Evolutionary conservation across 1,140 invertebrate genomes (phyloP), one percentile per base, ranked within the genome.

Genomic region (Gryllus bimaculatus): DNA sequence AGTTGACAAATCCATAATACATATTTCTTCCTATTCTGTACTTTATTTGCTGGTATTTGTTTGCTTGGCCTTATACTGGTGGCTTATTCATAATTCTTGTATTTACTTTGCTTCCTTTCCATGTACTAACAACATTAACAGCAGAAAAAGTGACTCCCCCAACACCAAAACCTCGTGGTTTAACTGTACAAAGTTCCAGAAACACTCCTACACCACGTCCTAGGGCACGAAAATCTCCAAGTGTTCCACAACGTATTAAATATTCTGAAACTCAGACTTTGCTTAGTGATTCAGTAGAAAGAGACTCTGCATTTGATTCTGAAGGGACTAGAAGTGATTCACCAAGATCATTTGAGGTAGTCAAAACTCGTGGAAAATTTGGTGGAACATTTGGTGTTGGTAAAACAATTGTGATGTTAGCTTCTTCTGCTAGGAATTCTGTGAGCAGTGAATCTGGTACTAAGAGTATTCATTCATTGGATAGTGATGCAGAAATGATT

Each of bases 301-400:
- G 26, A 39, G 26, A 49, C 39, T 48, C 48, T 78, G 76, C 10
- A 7, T 75, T 47, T 75, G 74, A 47, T 13, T 75, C 74, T 20
- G 20, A 47, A 10, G 20, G 74, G n/a, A 13, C 20, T 75, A 26
- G 74, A 26, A 47, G 20, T 12, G n/a, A 21, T 47, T 75, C 74
- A 75, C 10, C 10, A 26, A 26, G 20, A 12, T 75, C 74, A 66
- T 66, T 7, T 13, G 54, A 10, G 0, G 54, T 66, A 66, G n/a
- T 18, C 7, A 78, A 39, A 39, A 39, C 26, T 0, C 26, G 48
- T 21, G 54, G 47, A n/a, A 26, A 20, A 21, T 18, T 74, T 20
- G 78, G 20, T 78, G 20, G 66, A 39, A 73, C 47, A 13, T 78
- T 78, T 47, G 73, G 76, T 77, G 76, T 77, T 8, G 76, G 76